Conservation (phyloP, 2,797 vertebrate species). For the Aldrovandia affinis region DNA sequence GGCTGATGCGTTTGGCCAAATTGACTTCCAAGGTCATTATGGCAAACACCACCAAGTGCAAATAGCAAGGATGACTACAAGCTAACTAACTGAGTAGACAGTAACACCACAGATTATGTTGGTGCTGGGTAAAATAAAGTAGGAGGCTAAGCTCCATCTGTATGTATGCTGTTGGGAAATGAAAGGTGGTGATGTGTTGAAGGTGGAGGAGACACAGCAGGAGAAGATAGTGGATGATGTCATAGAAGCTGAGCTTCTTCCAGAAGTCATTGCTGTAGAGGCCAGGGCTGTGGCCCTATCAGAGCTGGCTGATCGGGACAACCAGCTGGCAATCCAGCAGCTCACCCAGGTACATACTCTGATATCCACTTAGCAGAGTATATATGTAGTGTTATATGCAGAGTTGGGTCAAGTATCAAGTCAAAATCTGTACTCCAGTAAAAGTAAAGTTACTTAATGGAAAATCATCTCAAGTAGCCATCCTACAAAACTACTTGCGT, state of each 20-base stretch:
- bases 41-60: no score
- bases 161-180: neutral
- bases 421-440: no score
- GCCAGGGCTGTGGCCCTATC: conserved; percentile 18
- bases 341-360: conserved; percentile 36
- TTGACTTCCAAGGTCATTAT: no score
- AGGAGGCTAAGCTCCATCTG: no score
- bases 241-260: conserved; percentile 26
- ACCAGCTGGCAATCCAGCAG: conserved; percentile 28
- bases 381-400: neutral
- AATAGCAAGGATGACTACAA: no score
- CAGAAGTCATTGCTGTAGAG: conserved; percentile 35
- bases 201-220: conserved; percentile 41
- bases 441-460: no score
- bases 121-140: neutral
- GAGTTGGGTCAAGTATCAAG: no score
- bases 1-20: no score
- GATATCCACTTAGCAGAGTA: neutral
- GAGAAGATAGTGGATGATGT: conserved; percentile 31
- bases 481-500: no score
- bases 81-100: no score
- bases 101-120: neutral
- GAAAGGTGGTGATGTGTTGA: neutral
- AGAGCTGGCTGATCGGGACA: conserved; percentile 25
- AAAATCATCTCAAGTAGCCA: no score